Conservation (phyloP, 2,888 invertebrate species). For the Molorchus minor region DNA sequence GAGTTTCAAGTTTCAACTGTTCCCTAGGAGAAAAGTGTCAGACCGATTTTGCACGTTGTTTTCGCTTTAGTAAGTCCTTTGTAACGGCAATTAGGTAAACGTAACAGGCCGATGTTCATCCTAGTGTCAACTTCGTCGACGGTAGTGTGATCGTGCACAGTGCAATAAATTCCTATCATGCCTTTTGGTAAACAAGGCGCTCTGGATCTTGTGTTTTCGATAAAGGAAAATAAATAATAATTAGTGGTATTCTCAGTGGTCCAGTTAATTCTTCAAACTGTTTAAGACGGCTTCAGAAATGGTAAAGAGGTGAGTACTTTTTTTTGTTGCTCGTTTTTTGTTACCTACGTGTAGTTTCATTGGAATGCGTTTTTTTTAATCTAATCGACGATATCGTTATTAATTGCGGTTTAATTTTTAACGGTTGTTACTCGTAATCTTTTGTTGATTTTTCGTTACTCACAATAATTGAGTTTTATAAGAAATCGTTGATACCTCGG, state of each 20-base stretch:
- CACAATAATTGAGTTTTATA: too few species aligned
- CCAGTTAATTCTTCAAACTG: conserved; percentile 49
- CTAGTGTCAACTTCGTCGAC: neutral
- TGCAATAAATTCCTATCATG: conserved; percentile 36
- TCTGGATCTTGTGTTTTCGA: conserved; percentile 32
- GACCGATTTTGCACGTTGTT: conserved; percentile 3
- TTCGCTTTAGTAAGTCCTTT: conserved; percentile 7
- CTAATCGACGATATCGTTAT: conserved; percentile 13
- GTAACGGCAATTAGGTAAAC: conserved; percentile 7
- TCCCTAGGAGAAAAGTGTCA: conserved; percentile 19
- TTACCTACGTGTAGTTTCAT: neutral
- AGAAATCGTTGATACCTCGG: too few species aligned
- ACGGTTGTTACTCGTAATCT: neutral
- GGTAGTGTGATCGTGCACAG: conserved; percentile 35
- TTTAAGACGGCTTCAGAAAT: conserved; percentile 62
- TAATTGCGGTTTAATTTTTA: neutral
- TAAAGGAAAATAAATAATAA: conserved; percentile 27
- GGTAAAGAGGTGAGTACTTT: conserved; percentile 60
- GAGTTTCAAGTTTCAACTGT: conserved; percentile 20
- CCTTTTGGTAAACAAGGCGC: conserved; percentile 42
- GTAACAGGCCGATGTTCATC: neutral
- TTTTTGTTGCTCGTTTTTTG: conserved; percentile 11
- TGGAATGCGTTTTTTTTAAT: conserved; percentile 15
- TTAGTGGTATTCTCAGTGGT: conserved; percentile 34
- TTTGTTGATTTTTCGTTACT: too few species aligned